Base-by-base conservation (phyloP, 2,113 vertebrate genomes). In the Gavialis gangeticus region DNA sequence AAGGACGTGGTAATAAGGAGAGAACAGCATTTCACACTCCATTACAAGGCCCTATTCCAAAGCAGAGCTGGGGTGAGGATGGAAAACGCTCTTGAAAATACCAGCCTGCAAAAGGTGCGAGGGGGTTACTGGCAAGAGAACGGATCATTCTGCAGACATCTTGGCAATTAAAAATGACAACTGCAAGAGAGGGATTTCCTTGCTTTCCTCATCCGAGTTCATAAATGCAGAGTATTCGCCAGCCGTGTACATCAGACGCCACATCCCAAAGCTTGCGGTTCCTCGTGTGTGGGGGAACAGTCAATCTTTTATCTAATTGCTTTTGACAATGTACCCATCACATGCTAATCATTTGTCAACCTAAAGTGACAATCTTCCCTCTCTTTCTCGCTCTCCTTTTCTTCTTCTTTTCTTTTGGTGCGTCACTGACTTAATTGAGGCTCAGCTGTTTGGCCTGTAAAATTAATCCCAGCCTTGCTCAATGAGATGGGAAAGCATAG, bases 181-280 rank as follows among this genome's bases (percentile, higher is more conserved):
- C 15, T 7, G 81, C 60, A 13, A 76, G 80, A 81, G 81, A 60
- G 88, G 96, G 94, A 89, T 88, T 97, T 85, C 86, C 96, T 94
- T 54, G 1, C 4, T 56, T 64, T 37, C 28, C 85, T 94, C 78
- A 3, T 16, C 30, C 6, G 60, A 85, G 62, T 95, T 92, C 16
- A n/a, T 9, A 77, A 58, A 54, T 2, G 22, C 4, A 19, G 75
- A 0, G 34, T 71, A 54, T 90, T 57, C 79, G n/a, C 71, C 81
- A 10, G 79, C 75, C 67, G 15, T 4, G 25, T 62, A 10, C 30
- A 2, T 84, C 2, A 1, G 75, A 67, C 76, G 77, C 73, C 1
- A 30, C 2, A 1, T 81, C 83, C 58, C 30, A 1, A 56, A 16
- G 4, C 4, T 1, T 5, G 1, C 1, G 5, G 15, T n/a, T 17